These are phyloP conservation scores for Onychorhynchus coronatus DNA, from an alignment of 2,113 vertebrate genomes.

Conservation along the genomic window DNA sequence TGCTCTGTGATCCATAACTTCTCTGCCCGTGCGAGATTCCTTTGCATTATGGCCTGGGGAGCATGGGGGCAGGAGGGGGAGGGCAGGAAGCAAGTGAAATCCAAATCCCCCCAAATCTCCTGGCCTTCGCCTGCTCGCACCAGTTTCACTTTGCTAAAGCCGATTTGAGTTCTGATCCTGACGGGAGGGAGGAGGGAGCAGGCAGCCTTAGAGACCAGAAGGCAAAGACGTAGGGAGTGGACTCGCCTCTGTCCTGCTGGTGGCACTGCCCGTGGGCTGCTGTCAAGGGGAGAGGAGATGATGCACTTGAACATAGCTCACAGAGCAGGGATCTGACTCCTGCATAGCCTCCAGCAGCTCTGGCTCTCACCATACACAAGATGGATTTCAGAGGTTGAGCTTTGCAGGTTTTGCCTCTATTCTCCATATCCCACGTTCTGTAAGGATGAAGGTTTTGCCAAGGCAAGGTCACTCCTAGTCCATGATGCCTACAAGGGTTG, in stretches of 20 bases:
- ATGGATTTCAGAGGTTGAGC: neutral
- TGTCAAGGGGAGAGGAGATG: neutral
- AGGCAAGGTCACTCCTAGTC: neutral
- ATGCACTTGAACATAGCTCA: neutral
- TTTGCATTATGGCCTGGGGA: neutral
- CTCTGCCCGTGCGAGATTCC: conserved; percentile 34
- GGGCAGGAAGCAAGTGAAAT: conserved; percentile 63
- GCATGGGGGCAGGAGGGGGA: neutral
- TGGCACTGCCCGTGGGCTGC: neutral
- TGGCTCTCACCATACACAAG: neutral
- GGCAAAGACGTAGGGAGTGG: neutral
- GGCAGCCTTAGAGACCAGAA: neutral
- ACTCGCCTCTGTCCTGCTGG: neutral
- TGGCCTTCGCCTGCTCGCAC: conserved; percentile 67
- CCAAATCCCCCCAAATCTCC: conserved; percentile 68
- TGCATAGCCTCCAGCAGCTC: neutral
- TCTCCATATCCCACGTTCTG: neutral
- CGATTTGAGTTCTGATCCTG: conserved; percentile 67
- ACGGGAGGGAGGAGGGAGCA: conserved; percentile 8
- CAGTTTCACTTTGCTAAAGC: conserved; percentile 70
- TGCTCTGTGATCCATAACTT: conserved; percentile 28
- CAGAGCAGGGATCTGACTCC: neutral
- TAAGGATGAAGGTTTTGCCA: neutral
- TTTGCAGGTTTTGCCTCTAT: neutral
- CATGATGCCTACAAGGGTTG: fast-evolving